Base-by-base conservation (phyloP, 2,888 invertebrate genomes). In the Protonemura montana region DNA sequence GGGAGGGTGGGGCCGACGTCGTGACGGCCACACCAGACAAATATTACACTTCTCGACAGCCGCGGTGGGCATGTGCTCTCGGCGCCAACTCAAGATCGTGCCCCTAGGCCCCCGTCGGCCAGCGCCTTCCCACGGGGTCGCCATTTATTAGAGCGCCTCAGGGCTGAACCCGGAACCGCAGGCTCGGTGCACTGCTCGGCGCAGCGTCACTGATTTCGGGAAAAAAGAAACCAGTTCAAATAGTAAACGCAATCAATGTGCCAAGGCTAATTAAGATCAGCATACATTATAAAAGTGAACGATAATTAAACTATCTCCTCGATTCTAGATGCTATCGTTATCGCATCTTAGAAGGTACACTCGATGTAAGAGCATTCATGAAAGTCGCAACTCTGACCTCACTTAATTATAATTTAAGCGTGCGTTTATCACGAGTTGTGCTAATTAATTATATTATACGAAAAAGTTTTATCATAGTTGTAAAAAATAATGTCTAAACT, bases 111-210 rank as follows among this genome's bases (percentile, higher is more conserved):
- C 78, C 26, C n/a, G 10, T 5, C 10, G 78, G 78, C 78, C 78
- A n/a, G 7, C 26, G 28, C 26, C 78, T 78, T 78, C 78, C n/a
- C 78, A 78, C 78, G 78, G 26, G 78, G 78, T 78, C 78, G 78
- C 78, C 26, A 78, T 26, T 28, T 7, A 7, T 59, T 59, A 21
- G 59, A 25, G 2, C 26, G 78, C 78, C 78, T 1, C 78, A 10
- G 78, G 78, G 78, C 78, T 78, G 78, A 78, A 78, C 78, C 78
- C 78, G 78, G 78, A 78, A 78, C 78, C 78, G 78, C 78, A 27
- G 27, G n/a, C 78, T 5, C 78, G 78, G 78, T 78, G 35, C 35
- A 78, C 78, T n/a, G n/a, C n/a, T n/a, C n/a, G n/a, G n/a, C 78
- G 2, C 78, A 16, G 6, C 26, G 78, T 27, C 78, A n/a, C n/a